Evolutionary conservation across 2,888 invertebrate genomes (phyloP).

Genomic region (Netelia fuscicornis): DNA sequence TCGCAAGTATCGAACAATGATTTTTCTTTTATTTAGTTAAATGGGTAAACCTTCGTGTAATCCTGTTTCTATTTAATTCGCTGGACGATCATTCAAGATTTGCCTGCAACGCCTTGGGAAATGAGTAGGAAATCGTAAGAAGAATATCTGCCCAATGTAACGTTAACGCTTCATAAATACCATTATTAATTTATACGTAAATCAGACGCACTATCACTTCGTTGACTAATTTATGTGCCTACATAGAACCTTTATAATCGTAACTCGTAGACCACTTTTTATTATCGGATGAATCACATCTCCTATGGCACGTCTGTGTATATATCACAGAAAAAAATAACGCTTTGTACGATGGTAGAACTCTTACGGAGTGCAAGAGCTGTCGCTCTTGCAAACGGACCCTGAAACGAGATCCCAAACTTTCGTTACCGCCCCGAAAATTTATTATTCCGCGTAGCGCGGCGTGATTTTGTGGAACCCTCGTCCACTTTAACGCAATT

Average conservation of each 20-base stretch:
- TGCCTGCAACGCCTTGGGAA: too few relatives aligned
- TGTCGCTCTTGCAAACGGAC: conserved; percentile 62
- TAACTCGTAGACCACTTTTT: conserved; percentile 29
- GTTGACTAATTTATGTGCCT: background rate
- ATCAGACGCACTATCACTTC: background rate
- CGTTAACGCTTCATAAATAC: background rate
- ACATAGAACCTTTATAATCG: conserved; percentile 24
- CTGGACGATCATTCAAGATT: too few relatives aligned
- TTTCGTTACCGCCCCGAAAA: conserved; percentile 75
- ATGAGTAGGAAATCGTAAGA: too few relatives aligned
- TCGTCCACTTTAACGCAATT: conserved; percentile 83
- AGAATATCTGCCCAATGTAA: too few relatives aligned
- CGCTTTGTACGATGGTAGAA: conserved; percentile 14
- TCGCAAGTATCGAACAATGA: too few relatives aligned
- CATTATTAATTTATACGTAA: background rate
- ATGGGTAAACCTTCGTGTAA: too few relatives aligned
- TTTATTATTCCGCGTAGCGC: conserved; percentile 78
- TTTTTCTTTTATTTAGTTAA: too few relatives aligned
- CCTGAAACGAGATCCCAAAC: conserved; percentile 74
- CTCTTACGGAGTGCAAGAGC: conserved; percentile 31
- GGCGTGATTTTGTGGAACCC: conserved; percentile 77
- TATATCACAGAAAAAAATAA: conserved; percentile 38
- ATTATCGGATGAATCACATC: conserved; percentile 35
- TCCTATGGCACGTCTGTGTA: conserved; percentile 25
- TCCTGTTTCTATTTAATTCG: too few relatives aligned